phyloP scores from a whole-genome alignment of 2,113 vertebrate genomes.

The Dicrurus megarhynchus region DNA sequence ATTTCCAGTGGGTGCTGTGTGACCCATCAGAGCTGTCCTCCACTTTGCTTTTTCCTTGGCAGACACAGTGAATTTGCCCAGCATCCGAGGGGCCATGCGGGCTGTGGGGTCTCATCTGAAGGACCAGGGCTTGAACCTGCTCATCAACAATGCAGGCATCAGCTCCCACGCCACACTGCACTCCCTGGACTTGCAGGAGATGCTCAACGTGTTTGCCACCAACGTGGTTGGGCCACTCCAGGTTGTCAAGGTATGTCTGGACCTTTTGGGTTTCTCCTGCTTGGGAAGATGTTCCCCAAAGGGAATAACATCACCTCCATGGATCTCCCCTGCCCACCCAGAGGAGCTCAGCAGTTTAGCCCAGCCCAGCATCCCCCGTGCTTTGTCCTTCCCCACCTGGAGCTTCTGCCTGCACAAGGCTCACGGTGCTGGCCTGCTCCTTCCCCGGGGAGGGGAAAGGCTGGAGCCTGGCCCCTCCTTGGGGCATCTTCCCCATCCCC shows the following conservation, averaged over 20 bases:
- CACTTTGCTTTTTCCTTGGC: neutral
- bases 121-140: slow-evolving; percentile 47
- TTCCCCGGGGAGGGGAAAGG: neutral
- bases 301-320: neutral
- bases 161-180: neutral
- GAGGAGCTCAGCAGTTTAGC: neutral
- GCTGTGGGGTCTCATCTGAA: slow-evolving; percentile 31
- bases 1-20: neutral
- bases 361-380: neutral
- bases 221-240: slow-evolving; percentile 32
- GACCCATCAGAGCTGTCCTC: neutral
- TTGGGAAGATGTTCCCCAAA: neutral
- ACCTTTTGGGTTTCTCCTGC: neutral
- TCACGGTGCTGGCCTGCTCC: rapidly evolving
- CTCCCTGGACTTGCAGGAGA: neutral
- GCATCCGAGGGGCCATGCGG: neutral
- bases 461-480: neutral
- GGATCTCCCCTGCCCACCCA: neutral
- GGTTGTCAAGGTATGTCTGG: neutral
- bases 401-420: neutral
- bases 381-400: neutral
- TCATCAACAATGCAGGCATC: slow-evolving; percentile 51
- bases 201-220: neutral
- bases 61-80: slow-evolving; percentile 33
- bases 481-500: neutral